phyloP scores from a whole-genome alignment of 2,888 invertebrate genomes.

The Torymus texanus region DNA sequence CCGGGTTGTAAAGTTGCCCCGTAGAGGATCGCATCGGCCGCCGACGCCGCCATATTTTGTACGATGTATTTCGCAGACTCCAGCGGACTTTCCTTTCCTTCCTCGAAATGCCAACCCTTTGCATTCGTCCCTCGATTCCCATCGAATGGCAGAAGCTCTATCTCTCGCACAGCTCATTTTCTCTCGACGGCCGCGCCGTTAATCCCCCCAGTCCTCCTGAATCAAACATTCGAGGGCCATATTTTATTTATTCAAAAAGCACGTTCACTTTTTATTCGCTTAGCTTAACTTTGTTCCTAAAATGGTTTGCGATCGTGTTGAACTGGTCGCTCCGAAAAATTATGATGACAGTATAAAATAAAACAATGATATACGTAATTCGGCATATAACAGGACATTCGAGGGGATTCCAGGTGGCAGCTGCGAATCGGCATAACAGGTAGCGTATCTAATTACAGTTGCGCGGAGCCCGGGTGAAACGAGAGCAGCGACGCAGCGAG shows the following conservation, averaged over 20 bases:
- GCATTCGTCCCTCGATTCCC: conserved; percentile 52
- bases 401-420: conserved; percentile 10
- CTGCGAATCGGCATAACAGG: conserved; percentile 12
- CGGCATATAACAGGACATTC: not conserved
- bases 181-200: conserved; percentile 46
- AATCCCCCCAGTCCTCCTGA: conserved; percentile 38
- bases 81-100: conserved; percentile 43
- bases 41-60: conserved; percentile 70
- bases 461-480: not conserved
- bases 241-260: too few relatives aligned
- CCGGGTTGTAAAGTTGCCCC: conserved; percentile 73
- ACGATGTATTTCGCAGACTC: conserved; percentile 66
- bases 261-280: too few relatives aligned
- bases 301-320: too few relatives aligned
- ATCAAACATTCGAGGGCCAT: conserved; percentile 33
- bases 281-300: too few relatives aligned
- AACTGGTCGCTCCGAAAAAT: too few relatives aligned
- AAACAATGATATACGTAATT: too few relatives aligned
- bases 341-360: too few relatives aligned
- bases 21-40: conserved; percentile 70
- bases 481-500: not conserved
- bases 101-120: conserved; percentile 45
- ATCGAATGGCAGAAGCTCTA: conserved; percentile 58
- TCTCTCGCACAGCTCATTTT: conserved; percentile 50
- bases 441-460: conserved; percentile 38